A percentile compares a stretch with the other conserved stretches of the same genome.
phyloP scores from a whole-genome alignment of 1,140 invertebrate species.

The Copidosoma floridanum region DNA sequence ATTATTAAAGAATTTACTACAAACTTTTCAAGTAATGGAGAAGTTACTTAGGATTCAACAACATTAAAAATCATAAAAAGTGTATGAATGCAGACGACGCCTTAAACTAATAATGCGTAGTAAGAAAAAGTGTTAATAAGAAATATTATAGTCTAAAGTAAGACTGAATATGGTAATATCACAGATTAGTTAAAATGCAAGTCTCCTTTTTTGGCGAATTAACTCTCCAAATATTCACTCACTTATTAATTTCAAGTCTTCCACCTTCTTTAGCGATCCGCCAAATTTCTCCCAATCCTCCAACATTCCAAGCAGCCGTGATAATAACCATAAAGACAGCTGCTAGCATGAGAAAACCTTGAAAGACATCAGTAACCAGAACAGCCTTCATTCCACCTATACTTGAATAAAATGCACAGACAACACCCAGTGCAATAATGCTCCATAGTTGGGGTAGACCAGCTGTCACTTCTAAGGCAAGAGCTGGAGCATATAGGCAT shows the following conservation, averaged over 20 bases:
- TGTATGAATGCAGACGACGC: too few species aligned
- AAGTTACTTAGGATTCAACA: too few species aligned
- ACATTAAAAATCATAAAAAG: too few species aligned
- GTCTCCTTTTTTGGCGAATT: too few species aligned
- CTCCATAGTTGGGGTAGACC: slow-evolving; percentile 70
- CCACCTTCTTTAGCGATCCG: slow-evolving; percentile 62
- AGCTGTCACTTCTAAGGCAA: slow-evolving; percentile 84
- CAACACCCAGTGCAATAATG: slow-evolving; percentile 75
- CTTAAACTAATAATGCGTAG: too few species aligned
- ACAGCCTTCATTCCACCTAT: slow-evolving; percentile 89
- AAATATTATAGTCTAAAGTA: too few species aligned
- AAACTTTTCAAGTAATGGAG: too few species aligned
- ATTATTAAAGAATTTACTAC: too few species aligned
- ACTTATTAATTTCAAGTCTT: slow-evolving; percentile 71
- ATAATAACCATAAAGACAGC: slow-evolving; percentile 74
- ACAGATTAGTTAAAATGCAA: too few species aligned
- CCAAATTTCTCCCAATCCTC: slow-evolving; percentile 67
- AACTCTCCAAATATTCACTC: too few species aligned
- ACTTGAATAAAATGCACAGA: slow-evolving; percentile 83
- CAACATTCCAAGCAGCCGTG: slow-evolving; percentile 65
- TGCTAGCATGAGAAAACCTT: slow-evolving; percentile 74
- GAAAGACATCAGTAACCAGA: slow-evolving; percentile 81
- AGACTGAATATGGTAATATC: not conserved
- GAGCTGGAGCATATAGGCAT: slow-evolving; percentile 86
- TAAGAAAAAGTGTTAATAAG: too few species aligned